phyloP scores from a whole-genome alignment of 2,797 vertebrate genomes.

The Eutrigla gurnardus region DNA sequence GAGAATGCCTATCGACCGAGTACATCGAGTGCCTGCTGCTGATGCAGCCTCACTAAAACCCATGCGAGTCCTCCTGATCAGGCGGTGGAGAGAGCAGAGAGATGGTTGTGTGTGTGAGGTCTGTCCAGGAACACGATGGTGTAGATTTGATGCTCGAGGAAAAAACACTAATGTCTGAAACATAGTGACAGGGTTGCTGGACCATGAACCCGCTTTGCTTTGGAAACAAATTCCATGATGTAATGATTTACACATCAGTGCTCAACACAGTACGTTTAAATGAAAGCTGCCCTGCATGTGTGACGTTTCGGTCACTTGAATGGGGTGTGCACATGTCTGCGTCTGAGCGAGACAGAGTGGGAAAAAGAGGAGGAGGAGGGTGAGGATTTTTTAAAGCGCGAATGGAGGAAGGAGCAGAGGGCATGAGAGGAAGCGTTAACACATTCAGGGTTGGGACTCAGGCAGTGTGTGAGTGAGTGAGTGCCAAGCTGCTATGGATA shows the following conservation, averaged over 20 bases:
- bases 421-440: conserved; percentile 32
- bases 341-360: conserved; percentile 27
- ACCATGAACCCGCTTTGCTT: neutral
- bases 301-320: conserved; percentile 28
- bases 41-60: conserved; percentile 79
- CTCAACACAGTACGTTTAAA: conserved; percentile 36
- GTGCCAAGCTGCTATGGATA: conserved; percentile 61
- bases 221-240: conserved; percentile 33
- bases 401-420: conserved; percentile 39
- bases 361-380: neutral
- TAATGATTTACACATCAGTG: conserved; percentile 64
- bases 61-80: conserved; percentile 62
- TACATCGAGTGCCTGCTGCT: conserved; percentile 50
- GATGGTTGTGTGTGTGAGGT: neutral
- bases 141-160: conserved; percentile 19
- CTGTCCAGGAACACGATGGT: conserved; percentile 17
- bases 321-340: conserved; percentile 12
- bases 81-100: conserved; percentile 57
- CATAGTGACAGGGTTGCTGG: neutral
- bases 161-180: conserved; percentile 1
- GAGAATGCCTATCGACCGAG: conserved; percentile 54
- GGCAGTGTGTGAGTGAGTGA: conserved; percentile 23
- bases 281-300: conserved; percentile 43
- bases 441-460: conserved; percentile 32
- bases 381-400: conserved; percentile 22